These are phyloP conservation scores for Enteromius argenteus DNA, from an alignment of 2,797 vertebrate genomes.

Conservation along the genomic window DNA sequence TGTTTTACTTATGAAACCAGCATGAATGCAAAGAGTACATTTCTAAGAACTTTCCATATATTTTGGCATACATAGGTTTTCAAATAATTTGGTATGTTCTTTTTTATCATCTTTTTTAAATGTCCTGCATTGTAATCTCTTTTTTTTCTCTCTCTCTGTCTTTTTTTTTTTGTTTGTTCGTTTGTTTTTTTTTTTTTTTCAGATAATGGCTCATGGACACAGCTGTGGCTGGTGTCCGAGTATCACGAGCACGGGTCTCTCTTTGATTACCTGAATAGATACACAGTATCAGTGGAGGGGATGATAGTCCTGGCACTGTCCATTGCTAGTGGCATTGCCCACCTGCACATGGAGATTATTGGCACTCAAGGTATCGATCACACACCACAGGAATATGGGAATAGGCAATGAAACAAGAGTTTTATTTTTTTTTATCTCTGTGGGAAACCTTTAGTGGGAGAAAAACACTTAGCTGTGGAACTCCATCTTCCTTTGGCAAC, in stretches of 20 bases:
- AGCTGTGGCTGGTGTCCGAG: slow-evolving; percentile 97
- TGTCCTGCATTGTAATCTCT: neutral
- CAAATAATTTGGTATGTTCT: neutral
- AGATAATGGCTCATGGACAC: slow-evolving; percentile 97
- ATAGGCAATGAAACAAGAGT: neutral
- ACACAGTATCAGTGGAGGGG: slow-evolving; percentile 85
- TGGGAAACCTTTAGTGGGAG: neutral
- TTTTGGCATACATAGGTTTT: neutral
- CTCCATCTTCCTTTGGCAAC: neutral
- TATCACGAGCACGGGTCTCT: slow-evolving; percentile 95
- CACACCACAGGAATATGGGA: neutral
- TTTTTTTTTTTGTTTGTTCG: neutral
- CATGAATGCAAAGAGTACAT: neutral
- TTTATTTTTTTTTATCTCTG: neutral
- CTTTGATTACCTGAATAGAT: slow-evolving; percentile 93
- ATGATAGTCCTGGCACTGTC: slow-evolving; percentile 88
- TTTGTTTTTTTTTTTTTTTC: slow-evolving; percentile 22
- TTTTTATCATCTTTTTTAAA: neutral
- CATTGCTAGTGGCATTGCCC: slow-evolving; percentile 90
- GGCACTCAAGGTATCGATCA: slow-evolving; percentile 89
- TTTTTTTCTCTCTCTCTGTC: neutral
- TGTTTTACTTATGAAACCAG: too few species aligned
- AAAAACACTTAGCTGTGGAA: neutral
- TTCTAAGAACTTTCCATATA: neutral
- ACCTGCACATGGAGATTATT: slow-evolving; percentile 98